Percentiles rank a stretch among this genome's conserved stretches.
phyloP scores from a whole-genome alignment of 2,888 invertebrate genomes.

The Pterostichus madidus region DNA sequence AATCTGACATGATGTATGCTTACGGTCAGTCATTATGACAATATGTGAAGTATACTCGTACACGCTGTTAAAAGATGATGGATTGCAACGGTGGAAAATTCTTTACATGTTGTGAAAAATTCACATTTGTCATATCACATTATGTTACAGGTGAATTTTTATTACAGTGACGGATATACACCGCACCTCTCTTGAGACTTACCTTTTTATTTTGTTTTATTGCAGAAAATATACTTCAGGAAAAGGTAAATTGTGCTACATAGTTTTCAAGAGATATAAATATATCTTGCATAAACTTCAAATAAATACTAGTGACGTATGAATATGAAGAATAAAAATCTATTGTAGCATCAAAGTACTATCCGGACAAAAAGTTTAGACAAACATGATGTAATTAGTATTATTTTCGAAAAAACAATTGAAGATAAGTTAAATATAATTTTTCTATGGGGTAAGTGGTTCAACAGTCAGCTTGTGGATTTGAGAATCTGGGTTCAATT shows the following conservation, averaged over 20 bases:
- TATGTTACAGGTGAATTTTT: slow-evolving; percentile 44
- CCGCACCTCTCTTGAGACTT: slow-evolving; percentile 6
- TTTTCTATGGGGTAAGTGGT: too few species aligned
- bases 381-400: too few species aligned
- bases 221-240: neutral
- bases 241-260: neutral
- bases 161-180: slow-evolving; percentile 45
- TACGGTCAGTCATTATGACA: slow-evolving; percentile 48
- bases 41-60: slow-evolving; percentile 22
- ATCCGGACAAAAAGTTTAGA: too few species aligned
- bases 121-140: slow-evolving; percentile 50
- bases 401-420: too few species aligned
- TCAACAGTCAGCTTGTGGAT: too few species aligned
- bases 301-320: too few species aligned
- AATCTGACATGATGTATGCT: slow-evolving; percentile 45
- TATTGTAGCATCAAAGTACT: too few species aligned
- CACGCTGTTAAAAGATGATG: slow-evolving; percentile 40
- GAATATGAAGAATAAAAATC: too few species aligned
- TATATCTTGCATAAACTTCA: too few species aligned
- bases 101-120: slow-evolving; percentile 47
- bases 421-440: too few species aligned
- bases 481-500: too few species aligned
- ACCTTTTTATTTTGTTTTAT: slow-evolving; percentile 2
- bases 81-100: slow-evolving; percentile 37
- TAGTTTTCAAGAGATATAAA: too few species aligned